Base-by-base conservation (phyloP, 1,140 invertebrate species). In the Teleogryllus occipitalis region DNA sequence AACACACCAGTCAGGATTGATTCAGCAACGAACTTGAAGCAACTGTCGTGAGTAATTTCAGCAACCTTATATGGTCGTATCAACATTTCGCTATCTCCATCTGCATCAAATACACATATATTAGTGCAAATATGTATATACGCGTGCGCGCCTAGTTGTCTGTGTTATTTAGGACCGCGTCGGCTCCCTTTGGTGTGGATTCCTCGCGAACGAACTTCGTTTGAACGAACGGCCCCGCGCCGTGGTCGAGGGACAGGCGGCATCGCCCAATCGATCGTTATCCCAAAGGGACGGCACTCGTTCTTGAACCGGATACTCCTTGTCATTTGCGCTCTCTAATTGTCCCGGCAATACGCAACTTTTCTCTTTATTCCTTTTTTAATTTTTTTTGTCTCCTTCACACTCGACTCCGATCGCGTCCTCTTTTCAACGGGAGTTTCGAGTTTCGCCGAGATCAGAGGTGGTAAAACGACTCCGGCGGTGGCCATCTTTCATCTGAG, bases 91-190 rank as follows among this genome's bases (percentile, higher is more conserved):
- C 54, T 65, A 65, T 65, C 54, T 65, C 10, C 54, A 65, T 65
- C 54, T 10, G 54, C 10, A 65, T 65, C 54, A 65, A 65, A 65
- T 65, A 65, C 54, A 65, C 10, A 65, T 65, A 65, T 65, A 65
- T 65, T 65, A 65, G 54, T 65, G 54, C 54, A 65, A 65, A 65
- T 65, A 65, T 65, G 54, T 65, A 65, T 65, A 65, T 65, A 65
- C 10, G 54, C 18, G 54, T 65, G 54, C 18, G 54, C 54, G 54
- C 10, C 54, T 65, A 18, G 10, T 65, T 65, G 54, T 65, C 54
- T 10, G 54, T 18, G 54, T 65, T 65, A 65, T 65, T 65, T 65
- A 65, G 54, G 54, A 14, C 10, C 10, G 18, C 54, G 54, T 10
- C 54, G 54, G 54, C 54, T 65, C 54, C 10, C 54, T 65, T 65